Evolutionary conservation across 2,888 invertebrate species (phyloP).

Genomic region (Gymnosoma rotundatum): DNA sequence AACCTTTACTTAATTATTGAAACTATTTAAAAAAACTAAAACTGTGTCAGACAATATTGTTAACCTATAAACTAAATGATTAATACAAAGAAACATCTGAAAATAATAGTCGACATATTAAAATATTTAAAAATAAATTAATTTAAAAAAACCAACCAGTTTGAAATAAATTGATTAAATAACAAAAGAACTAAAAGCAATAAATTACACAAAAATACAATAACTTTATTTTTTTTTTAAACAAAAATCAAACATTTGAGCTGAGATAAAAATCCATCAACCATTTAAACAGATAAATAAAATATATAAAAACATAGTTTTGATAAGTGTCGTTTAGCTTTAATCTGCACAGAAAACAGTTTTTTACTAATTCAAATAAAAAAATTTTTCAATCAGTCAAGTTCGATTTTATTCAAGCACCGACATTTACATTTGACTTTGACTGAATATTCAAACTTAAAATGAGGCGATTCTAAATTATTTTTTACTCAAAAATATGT

Average conservation of each 20-base stretch:
- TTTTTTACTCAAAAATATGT: too few species aligned
- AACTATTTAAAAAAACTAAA: too few species aligned
- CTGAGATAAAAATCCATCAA: slow-evolving; percentile 49
- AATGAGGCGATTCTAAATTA: too few species aligned
- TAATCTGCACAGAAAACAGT: slow-evolving; percentile 1
- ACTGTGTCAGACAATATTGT: too few species aligned
- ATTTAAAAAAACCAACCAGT: not conserved
- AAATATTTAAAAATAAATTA: not conserved
- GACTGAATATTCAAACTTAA: too few species aligned
- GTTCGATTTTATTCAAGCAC: slow-evolving; percentile 17
- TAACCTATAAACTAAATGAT: slow-evolving; percentile 25
- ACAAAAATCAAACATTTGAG: slow-evolving; percentile 2
- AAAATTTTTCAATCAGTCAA: not conserved
- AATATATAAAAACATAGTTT: slow-evolving; percentile 4
- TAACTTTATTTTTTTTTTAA: slow-evolving; percentile 15
- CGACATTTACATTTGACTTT: not conserved
- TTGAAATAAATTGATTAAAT: slow-evolving; percentile 16
- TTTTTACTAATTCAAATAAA: not conserved
- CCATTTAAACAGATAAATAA: slow-evolving; percentile 7
- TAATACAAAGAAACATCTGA: not conserved
- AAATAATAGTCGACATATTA: not conserved
- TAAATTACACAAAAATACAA: too few species aligned
- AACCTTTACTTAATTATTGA: too few species aligned
- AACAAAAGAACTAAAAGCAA: not conserved
- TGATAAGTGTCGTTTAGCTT: not conserved